These are phyloP conservation scores for Acridotheres tristis DNA, from an alignment of 2,797 vertebrate species.

Conservation along the genomic window DNA sequence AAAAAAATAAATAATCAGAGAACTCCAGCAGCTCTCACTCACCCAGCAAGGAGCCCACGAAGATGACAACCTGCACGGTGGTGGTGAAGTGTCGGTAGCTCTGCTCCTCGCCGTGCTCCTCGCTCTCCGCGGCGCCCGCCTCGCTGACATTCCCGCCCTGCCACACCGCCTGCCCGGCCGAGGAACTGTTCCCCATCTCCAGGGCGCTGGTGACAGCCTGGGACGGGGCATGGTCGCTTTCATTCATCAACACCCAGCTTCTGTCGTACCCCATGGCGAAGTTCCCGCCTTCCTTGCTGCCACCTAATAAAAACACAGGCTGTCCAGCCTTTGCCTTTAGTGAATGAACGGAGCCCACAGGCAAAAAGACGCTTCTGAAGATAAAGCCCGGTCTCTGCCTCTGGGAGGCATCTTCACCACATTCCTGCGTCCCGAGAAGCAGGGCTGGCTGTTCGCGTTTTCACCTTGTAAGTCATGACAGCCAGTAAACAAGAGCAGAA, in stretches of 20 bases:
- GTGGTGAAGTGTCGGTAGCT: conserved; percentile 92
- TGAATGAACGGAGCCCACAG: background rate
- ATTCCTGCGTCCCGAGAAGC: background rate
- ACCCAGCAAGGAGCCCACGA: conserved; percentile 92
- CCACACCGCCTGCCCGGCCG: conserved; percentile 75
- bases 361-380: background rate
- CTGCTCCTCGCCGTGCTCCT: conserved; percentile 75
- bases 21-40: conserved; percentile 33
- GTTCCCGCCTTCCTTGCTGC: background rate
- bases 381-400: background rate
- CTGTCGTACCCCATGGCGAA: conserved; percentile 71
- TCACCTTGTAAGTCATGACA: background rate
- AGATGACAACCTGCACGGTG: conserved; percentile 88
- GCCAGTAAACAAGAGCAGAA: background rate
- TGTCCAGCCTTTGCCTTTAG: background rate
- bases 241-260: conserved; percentile 77
- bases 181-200: conserved; percentile 74
- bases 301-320: background rate
- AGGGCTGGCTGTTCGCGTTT: background rate
- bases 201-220: conserved; percentile 71
- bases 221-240: conserved; percentile 72
- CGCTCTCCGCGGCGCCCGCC: conserved; percentile 19
- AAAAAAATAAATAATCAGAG: background rate
- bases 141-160: conserved; percentile 70
- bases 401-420: background rate